A percentile compares a stretch with the other conserved stretches of the same genome.
Evolutionary conservation across 2,797 vertebrate species (phyloP).

Genomic region (Rhinogobio ventralis): DNA sequence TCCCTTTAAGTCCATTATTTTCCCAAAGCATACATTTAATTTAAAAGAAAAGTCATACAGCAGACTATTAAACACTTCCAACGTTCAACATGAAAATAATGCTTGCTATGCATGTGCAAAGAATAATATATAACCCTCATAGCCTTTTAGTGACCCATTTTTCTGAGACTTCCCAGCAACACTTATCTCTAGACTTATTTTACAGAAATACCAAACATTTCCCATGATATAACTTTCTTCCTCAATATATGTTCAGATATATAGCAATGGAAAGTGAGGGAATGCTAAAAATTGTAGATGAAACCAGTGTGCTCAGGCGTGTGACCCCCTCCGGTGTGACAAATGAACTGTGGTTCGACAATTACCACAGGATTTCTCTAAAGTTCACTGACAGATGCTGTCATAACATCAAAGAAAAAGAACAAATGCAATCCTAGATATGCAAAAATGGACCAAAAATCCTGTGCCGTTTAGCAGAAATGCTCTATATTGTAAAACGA

Average conservation of each 20-base stretch:
- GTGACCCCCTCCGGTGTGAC: constrained; percentile 39
- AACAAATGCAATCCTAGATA: constrained; percentile 8
- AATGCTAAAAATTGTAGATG: constrained; percentile 36
- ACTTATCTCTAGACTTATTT: background rate
- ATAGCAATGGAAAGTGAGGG: constrained; percentile 25
- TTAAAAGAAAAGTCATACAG: background rate
- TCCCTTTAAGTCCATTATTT: background rate
- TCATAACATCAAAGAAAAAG: constrained; percentile 17
- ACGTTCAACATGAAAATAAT: background rate
- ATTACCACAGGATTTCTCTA: background rate
- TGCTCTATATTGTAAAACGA: background rate
- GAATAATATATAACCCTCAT: background rate
- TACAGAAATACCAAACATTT: constrained; percentile 27
- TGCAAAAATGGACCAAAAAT: background rate
- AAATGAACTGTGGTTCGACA: constrained; percentile 30
- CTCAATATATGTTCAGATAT: constrained; percentile 12
- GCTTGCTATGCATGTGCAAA: background rate
- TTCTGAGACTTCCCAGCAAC: background rate
- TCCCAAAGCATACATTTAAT: background rate
- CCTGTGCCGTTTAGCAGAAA: background rate
- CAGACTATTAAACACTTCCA: background rate
- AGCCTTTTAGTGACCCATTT: background rate
- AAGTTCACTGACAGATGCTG: constrained; percentile 13
- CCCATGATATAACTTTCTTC: background rate
- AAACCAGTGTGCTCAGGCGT: constrained; percentile 47